Evolutionary conservation across 2,113 vertebrate genomes (phyloP), one percentile per base, ranked within the genome.

Genomic region (Zosterops borbonicus): DNA sequence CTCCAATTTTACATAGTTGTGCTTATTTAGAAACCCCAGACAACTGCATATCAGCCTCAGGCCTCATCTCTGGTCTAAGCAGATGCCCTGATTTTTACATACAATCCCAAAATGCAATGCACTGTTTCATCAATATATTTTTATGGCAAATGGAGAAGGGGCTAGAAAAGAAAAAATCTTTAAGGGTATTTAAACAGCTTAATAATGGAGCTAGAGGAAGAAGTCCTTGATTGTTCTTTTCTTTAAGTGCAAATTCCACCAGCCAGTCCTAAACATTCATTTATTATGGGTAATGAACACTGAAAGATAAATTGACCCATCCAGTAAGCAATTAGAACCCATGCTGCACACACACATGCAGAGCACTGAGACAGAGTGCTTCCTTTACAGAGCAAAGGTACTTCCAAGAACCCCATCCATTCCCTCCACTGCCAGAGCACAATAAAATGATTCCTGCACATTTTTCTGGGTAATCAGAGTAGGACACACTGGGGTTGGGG

Each of bases 261-360:
- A 92, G 74, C 58, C 60, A 92, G 56, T 73, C 73, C 73, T 94
- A 95, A 96, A 49, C 60, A 59, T 70, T 91, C 85, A 92, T 94
- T 97, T 94, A 93, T 97, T 92, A 75, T 3, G 69, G 77, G 52
- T 97, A 97, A 95, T 86, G 73, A 95, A 92, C 92, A 92, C 82
- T 31, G 27, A 73, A 93, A 93, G 92, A 97, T 83, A 85, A 94
- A 97, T 85, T 94, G 81, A 96, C 91, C 91, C 76, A 93, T 91
- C 74, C 87, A 94, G 87, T 5, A 95, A 80, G 96, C 73, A 95
- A 90, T 95, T 96, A 96, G 81, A 94, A 69, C 74, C 85, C 46
- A 56, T 52, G 55, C 82, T 94, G 82, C 89, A 91, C 0, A 16
- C 74, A 83, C 85, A 93, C 68, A 76, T 0, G 3, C 76, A 83